A percentile compares a stretch with the other conserved stretches of the same genome.
phyloP scores from a whole-genome alignment of 1,140 invertebrate genomes.

The Aradophagus sp. region DNA sequence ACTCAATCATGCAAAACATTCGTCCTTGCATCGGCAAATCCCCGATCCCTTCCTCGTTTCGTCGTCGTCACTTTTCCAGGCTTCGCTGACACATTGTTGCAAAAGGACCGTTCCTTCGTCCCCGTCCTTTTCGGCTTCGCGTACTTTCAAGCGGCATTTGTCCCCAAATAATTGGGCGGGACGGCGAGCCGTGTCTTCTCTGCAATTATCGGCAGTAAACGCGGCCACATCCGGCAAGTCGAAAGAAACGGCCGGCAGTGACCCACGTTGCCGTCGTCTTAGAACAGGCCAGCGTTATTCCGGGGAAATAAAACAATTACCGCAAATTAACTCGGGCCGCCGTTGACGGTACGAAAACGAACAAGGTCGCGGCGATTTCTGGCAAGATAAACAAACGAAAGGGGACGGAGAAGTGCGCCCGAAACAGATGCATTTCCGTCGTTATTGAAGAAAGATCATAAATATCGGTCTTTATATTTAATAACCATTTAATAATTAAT shows the following conservation, averaged over 20 bases:
- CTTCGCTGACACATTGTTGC: conserved; percentile 6
- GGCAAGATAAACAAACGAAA: no score
- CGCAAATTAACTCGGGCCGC: conserved; percentile 33
- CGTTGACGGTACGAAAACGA: conserved; percentile 26
- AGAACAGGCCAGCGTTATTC: conserved; percentile 65
- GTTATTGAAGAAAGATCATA: no score
- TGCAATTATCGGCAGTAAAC: conserved; percentile 75
- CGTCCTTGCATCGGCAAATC: no score
- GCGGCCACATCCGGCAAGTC: conserved; percentile 72
- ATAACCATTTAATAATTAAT: no score
- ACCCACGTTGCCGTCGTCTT: conserved; percentile 56
- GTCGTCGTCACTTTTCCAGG: no score
- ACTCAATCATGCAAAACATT: no score
- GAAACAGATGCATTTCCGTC: no score
- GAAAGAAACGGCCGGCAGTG: conserved; percentile 55
- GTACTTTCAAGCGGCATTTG: conserved; percentile 60
- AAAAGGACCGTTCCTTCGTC: conserved; percentile 29
- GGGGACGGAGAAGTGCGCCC: no score
- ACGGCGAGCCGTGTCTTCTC: conserved; percentile 65
- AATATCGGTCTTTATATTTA: no score
- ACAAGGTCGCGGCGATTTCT: conserved; percentile 19
- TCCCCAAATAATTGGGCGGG: conserved; percentile 72
- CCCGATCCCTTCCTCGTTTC: no score
- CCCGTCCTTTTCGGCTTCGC: conserved; percentile 1
- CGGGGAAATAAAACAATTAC: conserved; percentile 69